Base-by-base conservation (phyloP, 2,797 vertebrate genomes). In the Podarcis siculus region DNA sequence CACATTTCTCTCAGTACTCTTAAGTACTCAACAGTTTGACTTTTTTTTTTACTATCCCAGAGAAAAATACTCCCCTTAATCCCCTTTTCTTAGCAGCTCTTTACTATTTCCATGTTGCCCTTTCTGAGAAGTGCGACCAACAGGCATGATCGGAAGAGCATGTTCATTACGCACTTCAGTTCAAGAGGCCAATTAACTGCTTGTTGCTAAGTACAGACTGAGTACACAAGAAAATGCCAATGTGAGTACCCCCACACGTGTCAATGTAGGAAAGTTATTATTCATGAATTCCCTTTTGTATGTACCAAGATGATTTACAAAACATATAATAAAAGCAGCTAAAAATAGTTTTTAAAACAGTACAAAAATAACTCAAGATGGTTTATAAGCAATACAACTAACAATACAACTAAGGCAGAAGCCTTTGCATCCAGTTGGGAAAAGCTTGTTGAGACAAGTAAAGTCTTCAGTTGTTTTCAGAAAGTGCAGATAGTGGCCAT, bases 51-150 rank as follows among this genome's bases (percentile, higher is more conserved):
- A 49, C 67, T 66, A 61, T 13, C 35, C 58, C 12, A 21, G 35
- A 82, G 23, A 71, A 25, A 71, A 71, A 32, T 45, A 58, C 30
- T 61, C 12, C 6, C 17, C 35, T 78, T 78, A 86, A 82, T 89
- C n/a, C 49, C 25, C 45, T 72, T 77, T n/a, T 42, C 45, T 78
- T 69, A 78, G 39, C 8, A 78, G 23, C 58, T 69, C 77, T 32
- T 79, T 84, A 35, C 83, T 69, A 58, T 72, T 76, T 82, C 73
- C 79, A 66, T 86, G 37, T 21, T 78, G 82, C 25, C 39, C 15
- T 69, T 89, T 89, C 66, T 82, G 23, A 86, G 15, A 82, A 39
- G 7, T 78, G n/a, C 23, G 86, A 78, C 32, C 25, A 84, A 85
- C 13, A 75, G 32, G 21, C 42, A 69, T 86, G 64, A 69, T 6